Conservation (phyloP, 2,888 invertebrate species). For the Periphyllus acericola region DNA sequence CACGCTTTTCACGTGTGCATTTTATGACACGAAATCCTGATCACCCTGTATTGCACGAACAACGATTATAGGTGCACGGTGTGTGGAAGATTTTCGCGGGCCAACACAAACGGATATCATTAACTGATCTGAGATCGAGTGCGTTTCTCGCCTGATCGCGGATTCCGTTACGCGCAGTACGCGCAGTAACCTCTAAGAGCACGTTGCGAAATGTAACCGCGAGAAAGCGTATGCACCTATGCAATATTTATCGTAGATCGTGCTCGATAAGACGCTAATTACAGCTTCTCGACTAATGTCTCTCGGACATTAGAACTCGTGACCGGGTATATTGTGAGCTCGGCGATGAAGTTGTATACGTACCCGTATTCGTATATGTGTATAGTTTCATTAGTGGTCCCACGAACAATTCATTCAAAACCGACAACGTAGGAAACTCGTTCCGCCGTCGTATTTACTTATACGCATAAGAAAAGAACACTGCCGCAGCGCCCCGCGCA, state of each 20-base stretch:
- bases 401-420: conserved; percentile 31
- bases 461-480: neutral
- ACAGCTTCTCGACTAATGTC: conserved; percentile 1
- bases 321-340: neutral
- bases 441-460: neutral
- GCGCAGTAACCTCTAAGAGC: no score
- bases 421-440: neutral
- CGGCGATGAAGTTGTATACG: conserved; percentile 6
- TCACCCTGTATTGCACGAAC: no score
- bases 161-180: no score
- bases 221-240: neutral
- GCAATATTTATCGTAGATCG: neutral
- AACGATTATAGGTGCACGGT: no score
- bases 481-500: no score
- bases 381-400: conserved; percentile 41
- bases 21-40: no score
- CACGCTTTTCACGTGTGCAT: no score
- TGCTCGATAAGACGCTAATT: conserved; percentile 35
- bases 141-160: no score
- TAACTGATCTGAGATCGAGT: no score
- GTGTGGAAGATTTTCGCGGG: no score
- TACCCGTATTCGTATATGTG: neutral
- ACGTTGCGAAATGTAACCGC: no score
- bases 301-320: conserved; percentile 5
- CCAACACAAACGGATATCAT: no score